A percentile compares a stretch with the other conserved stretches of the same genome.
These are phyloP conservation scores for Oegoconia quadripuncta DNA, from an alignment of 2,888 invertebrate species.

Conservation along the genomic window DNA sequence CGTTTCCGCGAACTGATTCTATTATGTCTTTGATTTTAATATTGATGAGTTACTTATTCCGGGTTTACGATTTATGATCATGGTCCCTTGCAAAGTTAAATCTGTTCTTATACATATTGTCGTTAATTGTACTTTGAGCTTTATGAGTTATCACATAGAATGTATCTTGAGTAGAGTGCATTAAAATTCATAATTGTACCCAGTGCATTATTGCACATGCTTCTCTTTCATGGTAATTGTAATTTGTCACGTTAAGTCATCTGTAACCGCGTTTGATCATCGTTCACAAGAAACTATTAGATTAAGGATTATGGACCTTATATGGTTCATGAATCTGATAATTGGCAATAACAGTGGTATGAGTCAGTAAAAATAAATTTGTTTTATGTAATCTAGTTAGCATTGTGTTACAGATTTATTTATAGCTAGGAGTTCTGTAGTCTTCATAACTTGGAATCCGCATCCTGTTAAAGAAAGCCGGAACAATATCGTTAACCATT, in stretches of 20 bases:
- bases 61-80: constrained; percentile 17
- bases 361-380: neutral
- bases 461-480: too few species aligned
- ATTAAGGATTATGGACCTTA: constrained; percentile 15
- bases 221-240: constrained; percentile 7
- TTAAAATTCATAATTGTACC: too few species aligned
- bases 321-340: constrained; percentile 10
- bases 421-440: neutral
- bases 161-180: too few species aligned
- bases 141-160: too few species aligned
- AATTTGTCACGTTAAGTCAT: constrained; percentile 31
- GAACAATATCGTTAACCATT: too few species aligned
- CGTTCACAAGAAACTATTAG: constrained; percentile 36
- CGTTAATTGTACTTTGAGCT: neutral
- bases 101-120: neutral
- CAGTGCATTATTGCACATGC: too few species aligned
- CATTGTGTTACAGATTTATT: constrained; percentile 3
- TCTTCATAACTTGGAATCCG: too few species aligned
- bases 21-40: constrained; percentile 35
- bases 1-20: constrained; percentile 47
- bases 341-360: constrained; percentile 1
- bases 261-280: constrained; percentile 34
- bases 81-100: neutral
- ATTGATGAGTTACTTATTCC: constrained; percentile 45
- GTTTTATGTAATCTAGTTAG: constrained; percentile 2